Conservation (phyloP, 2,113 vertebrate species). For the Lepus timidus region DNA sequence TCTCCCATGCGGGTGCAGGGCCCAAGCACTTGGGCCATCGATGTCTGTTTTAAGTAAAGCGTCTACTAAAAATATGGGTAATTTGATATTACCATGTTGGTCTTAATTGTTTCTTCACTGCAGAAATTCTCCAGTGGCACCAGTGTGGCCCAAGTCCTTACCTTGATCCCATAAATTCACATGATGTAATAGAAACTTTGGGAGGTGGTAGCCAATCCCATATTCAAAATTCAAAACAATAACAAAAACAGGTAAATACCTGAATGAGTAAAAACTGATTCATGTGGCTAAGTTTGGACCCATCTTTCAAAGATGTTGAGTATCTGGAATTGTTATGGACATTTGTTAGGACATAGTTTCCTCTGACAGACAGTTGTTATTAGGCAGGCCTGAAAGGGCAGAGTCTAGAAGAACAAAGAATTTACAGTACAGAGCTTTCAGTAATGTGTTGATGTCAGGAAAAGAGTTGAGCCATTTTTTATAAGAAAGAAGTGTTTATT, state of each 20-base stretch:
- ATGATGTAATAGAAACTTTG: background rate
- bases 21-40: too few relatives aligned
- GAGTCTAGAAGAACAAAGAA: slow-evolving; percentile 75
- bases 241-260: background rate
- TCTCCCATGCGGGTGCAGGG: too few relatives aligned
- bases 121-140: background rate
- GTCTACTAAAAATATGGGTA: slow-evolving; percentile 51
- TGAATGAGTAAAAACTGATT: background rate
- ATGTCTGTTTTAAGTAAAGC: slow-evolving; percentile 50
- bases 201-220: background rate
- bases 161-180: background rate
- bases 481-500: slow-evolving; percentile 79
- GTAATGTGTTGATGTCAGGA: slow-evolving; percentile 65
- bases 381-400: slow-evolving; percentile 72
- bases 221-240: slow-evolving; percentile 27
- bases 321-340: slow-evolving; percentile 49
- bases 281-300: background rate
- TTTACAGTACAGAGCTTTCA: slow-evolving; percentile 73
- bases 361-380: slow-evolving; percentile 58
- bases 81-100: background rate
- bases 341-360: slow-evolving; percentile 58
- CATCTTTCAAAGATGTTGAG: slow-evolving; percentile 49
- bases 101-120: slow-evolving; percentile 46
- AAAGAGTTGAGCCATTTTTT: slow-evolving; percentile 71
- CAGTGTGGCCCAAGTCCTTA: background rate